Percentiles rank a stretch among this genome's conserved stretches.
These are phyloP conservation scores for Brenthis ino DNA, from an alignment of 2,888 invertebrate species.

Conservation along the genomic window DNA sequence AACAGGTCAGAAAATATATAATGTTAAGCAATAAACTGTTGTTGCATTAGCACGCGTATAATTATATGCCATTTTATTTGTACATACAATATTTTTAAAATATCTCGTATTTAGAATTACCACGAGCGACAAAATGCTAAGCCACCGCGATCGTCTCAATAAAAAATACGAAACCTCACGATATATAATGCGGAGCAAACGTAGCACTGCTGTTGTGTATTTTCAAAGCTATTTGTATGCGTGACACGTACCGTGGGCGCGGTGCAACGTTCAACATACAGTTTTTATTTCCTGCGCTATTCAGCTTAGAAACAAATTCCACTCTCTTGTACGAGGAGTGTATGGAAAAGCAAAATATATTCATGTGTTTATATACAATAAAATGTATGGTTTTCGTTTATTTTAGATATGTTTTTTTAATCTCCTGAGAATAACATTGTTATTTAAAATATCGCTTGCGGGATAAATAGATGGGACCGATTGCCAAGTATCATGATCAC, in stretches of 20 bases:
- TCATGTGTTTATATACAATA: conserved; percentile 2
- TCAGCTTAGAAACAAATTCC: conserved; percentile 27
- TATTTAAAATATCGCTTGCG: too few relatives aligned
- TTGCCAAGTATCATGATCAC: not conserved
- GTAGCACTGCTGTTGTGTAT: conserved; percentile 27
- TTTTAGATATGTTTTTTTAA: too few relatives aligned
- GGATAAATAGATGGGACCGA: not conserved
- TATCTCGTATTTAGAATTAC: not conserved
- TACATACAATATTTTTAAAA: not conserved
- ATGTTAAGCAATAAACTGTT: too few relatives aligned
- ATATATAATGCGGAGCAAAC: conserved; percentile 22
- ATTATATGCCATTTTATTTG: too few relatives aligned
- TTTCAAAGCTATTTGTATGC: conserved; percentile 32
- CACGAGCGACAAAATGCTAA: not conserved
- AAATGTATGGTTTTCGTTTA: not conserved
- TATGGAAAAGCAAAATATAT: conserved; percentile 7
- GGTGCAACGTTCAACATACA: conserved; percentile 31
- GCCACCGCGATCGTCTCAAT: conserved; percentile 13
- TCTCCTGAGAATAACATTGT: too few relatives aligned
- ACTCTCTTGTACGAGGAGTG: conserved; percentile 12
- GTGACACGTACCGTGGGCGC: conserved; percentile 32
- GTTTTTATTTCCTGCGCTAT: conserved; percentile 33
- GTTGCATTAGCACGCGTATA: too few relatives aligned
- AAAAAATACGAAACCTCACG: conserved; percentile 25
- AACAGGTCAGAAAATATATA: too few relatives aligned